Evolutionary conservation across 2,113 vertebrate species (phyloP).

Genomic region (Rattus rattus): DNA sequence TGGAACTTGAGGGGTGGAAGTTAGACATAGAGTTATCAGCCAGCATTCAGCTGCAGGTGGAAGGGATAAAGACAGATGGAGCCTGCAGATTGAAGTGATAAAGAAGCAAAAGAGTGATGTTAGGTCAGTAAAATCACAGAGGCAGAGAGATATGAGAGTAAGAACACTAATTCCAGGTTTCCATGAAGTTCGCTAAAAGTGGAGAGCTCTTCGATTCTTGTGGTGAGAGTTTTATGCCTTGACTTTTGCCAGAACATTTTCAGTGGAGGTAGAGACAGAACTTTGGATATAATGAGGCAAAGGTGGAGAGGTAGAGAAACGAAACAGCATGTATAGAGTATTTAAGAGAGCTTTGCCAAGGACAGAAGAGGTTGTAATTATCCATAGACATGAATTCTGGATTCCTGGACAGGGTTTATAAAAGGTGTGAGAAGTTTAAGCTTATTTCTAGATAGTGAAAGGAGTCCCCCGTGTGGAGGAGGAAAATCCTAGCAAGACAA

Average conservation of each 20-base stretch:
- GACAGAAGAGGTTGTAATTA: constrained; percentile 23
- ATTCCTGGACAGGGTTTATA: background rate
- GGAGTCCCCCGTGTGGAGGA: constrained; percentile 80
- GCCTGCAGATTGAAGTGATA: background rate
- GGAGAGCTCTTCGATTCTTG: constrained; percentile 34
- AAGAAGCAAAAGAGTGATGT: background rate
- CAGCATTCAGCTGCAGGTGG: background rate
- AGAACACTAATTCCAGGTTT: background rate
- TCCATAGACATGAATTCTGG: constrained; percentile 18
- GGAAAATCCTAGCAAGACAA: constrained; percentile 72
- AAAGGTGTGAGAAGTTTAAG: constrained; percentile 36
- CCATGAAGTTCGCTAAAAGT: constrained; percentile 43
- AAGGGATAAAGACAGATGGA: background rate
- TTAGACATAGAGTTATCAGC: constrained; percentile 21
- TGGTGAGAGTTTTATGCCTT: constrained; percentile 43
- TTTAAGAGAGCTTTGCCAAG: constrained; percentile 52
- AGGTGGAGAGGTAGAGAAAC: constrained; percentile 52
- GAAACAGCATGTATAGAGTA: constrained; percentile 35
- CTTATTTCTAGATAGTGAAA: constrained; percentile 74
- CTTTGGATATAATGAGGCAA: constrained; percentile 16
- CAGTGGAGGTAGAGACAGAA: constrained; percentile 39
- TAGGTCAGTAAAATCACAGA: constrained; percentile 6
- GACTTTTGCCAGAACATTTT: constrained; percentile 55
- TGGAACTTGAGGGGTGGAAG: background rate
- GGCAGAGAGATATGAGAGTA: background rate